These are phyloP conservation scores for Netta rufina DNA, from an alignment of 2,797 vertebrate genomes.

Conservation along the genomic window DNA sequence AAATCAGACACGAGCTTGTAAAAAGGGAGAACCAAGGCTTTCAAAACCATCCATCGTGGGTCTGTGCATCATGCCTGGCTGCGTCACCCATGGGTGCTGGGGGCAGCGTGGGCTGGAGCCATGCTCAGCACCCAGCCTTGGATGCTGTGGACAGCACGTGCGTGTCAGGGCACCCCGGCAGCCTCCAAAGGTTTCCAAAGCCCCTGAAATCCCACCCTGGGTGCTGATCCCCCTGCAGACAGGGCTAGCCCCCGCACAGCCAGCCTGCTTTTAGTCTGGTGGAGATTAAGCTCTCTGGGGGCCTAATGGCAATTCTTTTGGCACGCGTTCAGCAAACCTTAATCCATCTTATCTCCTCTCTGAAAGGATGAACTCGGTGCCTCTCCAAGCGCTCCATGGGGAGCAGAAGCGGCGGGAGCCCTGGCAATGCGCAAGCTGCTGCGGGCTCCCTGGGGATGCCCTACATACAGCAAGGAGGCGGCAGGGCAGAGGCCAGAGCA, in stretches of 20 bases:
- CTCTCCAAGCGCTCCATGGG: not conserved
- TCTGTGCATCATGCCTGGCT: not conserved
- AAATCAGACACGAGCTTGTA: not conserved
- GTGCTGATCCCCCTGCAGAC: conserved; percentile 52
- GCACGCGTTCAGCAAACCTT: conserved; percentile 29
- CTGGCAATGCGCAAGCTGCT: not conserved
- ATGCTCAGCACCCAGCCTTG: not conserved
- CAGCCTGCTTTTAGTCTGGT: conserved; percentile 45
- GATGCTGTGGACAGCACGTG: rapidly evolving
- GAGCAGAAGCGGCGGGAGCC: not conserved
- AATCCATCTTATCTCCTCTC: conserved; percentile 54
- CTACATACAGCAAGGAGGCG: not conserved
- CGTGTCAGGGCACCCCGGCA: not conserved
- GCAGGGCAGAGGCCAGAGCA: rapidly evolving
- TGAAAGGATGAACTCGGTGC: conserved; percentile 35
- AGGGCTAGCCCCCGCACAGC: not conserved
- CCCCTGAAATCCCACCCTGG: not conserved
- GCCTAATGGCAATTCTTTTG: conserved; percentile 54
- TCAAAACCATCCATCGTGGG: rapidly evolving
- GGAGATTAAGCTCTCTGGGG: conserved; percentile 51
- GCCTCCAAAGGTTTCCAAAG: not conserved
- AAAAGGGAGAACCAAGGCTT: not conserved
- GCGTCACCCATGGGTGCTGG: not conserved
- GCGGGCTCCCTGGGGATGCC: conserved; percentile 11
- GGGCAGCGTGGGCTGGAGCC: not conserved